Evolutionary conservation across 92 coral and sea anemone species (phyloP).

Genomic region (Porites evermanni): DNA sequence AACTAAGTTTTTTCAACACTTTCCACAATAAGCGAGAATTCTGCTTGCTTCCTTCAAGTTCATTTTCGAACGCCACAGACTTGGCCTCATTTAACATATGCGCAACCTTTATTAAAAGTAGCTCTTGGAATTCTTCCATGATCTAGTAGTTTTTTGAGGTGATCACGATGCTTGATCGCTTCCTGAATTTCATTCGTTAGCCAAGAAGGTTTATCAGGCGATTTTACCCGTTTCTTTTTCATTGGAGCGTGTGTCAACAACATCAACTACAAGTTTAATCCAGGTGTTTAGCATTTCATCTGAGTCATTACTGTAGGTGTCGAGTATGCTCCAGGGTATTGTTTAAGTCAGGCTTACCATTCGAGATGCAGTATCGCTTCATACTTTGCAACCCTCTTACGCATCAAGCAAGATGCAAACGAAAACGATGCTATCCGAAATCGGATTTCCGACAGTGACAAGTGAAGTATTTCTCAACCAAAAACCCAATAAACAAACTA

Average conservation of each 20-base stretch:
- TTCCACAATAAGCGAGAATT: background rate
- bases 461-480: no score
- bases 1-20: background rate
- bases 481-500: no score
- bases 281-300: slow-evolving; percentile 22
- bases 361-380: no score
- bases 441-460: no score
- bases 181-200: slow-evolving; percentile 8
- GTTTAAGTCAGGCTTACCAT: no score
- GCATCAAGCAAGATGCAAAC: no score
- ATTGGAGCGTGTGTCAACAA: slow-evolving; percentile 49
- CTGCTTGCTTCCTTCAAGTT: background rate
- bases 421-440: no score
- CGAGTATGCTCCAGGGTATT: slow-evolving; percentile 25
- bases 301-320: slow-evolving; percentile 23
- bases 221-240: slow-evolving; percentile 24
- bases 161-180: slow-evolving; percentile 27
- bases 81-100: background rate
- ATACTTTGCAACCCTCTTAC: no score
- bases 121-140: background rate
- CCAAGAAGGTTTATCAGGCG: slow-evolving; percentile 20
- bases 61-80: background rate
- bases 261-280: slow-evolving; percentile 19
- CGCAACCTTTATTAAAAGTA: background rate
- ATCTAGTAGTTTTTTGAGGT: background rate